Evolutionary conservation across 2,113 vertebrate species (phyloP).

Genomic region (Procavia capensis): DNA sequence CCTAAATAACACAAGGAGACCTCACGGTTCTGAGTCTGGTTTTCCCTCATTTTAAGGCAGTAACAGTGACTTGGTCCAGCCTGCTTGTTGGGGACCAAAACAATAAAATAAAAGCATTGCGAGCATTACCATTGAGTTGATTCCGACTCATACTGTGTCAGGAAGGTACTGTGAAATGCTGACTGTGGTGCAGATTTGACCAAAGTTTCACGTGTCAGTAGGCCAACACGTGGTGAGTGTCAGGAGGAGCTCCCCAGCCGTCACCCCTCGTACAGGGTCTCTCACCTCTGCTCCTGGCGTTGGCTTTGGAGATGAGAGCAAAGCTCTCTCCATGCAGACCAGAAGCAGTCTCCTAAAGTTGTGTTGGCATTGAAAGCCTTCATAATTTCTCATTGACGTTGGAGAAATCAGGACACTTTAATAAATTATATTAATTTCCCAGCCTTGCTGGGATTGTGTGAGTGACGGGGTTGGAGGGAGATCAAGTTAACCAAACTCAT

Average conservation of each 20-base stretch:
- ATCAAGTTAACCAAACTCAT: neutral
- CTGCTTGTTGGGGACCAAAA: neutral
- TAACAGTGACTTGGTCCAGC: neutral
- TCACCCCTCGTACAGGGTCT: accelerated
- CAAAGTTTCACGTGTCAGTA: neutral
- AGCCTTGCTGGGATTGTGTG: neutral
- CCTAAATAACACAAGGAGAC: neutral
- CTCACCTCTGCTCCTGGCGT: accelerated
- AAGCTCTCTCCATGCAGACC: accelerated
- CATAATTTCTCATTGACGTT: accelerated
- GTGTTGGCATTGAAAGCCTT: neutral
- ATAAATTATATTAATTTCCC: constrained; percentile 39
- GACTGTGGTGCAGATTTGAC: neutral
- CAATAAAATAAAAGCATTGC: no score
- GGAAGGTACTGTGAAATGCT: neutral
- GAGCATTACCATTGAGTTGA: no score
- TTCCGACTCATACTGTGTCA: no score
- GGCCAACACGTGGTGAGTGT: accelerated
- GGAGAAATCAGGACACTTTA: constrained; percentile 56
- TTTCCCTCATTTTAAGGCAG: neutral
- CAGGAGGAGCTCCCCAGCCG: no score
- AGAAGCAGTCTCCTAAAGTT: neutral
- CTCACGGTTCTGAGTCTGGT: neutral
- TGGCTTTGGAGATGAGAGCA: neutral
- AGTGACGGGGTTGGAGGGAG: no score